Base-by-base conservation (phyloP, 2,888 invertebrate species). In the Perizoma affinitatum region DNA sequence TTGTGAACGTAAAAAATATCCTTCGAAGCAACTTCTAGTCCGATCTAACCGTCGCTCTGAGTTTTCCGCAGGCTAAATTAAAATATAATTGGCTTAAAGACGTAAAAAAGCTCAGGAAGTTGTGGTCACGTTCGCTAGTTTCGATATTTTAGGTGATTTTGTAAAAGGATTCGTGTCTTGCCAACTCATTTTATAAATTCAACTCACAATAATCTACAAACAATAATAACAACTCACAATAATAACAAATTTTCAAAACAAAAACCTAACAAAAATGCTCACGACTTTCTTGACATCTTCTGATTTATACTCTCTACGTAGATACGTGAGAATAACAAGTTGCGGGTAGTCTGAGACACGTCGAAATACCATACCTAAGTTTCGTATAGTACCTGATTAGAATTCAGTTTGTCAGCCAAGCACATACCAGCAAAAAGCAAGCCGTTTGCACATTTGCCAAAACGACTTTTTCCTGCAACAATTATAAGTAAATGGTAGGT, bases 51-150 rank as follows among this genome's bases (percentile, higher is more conserved):
- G 84, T 79, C 83, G 75, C 75, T 78, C 69, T 68, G 67, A 75
- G 75, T 81, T 82, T 80, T 78, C 79, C 79, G 79, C 78, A 75
- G 76, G 78, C 79, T 58, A 80, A 84, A 81, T 84, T 81, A 65
- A 79, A 80, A 78, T 72, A 78, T 82, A 80, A 83, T 83, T 79
- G 78, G 76, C 67, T 71, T 70, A 74, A 62, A 69, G 67, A 66
- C 9, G 67, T 68, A 73, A 79, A 78, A 83, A 83, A 79, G 75
- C 75, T 77, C 83, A 84, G 86, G 83, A 86, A 87, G 86, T 86
- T 76, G 76, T 75, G 61, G 52, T 56, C 63, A 68, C 64, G 65
- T 66, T 53, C 60, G 46, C 34, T 44, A 34, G 10, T 40, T 45
- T 56, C 45, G 50, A 38, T 47, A 45, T 56, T 56, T 63, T 58